A percentile compares a stretch with the other conserved stretches of the same genome.
These are phyloP conservation scores for Stenurella melanura DNA, from an alignment of 2,888 invertebrate genomes.

Conservation along the genomic window DNA sequence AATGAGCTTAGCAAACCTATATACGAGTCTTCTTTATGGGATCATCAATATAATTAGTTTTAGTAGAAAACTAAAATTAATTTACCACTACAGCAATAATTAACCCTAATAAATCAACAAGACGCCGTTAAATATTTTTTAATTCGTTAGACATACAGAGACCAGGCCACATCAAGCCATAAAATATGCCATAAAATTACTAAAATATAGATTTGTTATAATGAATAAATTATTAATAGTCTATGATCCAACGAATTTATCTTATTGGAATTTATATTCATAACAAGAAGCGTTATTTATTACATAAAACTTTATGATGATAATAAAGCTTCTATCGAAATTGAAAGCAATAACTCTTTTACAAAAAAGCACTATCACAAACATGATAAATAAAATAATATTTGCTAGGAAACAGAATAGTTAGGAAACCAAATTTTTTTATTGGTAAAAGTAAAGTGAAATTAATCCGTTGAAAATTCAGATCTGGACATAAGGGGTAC, in stretches of 20 bases:
- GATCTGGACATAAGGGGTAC: no score
- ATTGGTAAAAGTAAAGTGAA: no score
- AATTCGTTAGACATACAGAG: slow-evolving; percentile 1
- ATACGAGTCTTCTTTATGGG: background rate
- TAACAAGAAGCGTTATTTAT: slow-evolving; percentile 36
- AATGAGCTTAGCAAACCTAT: no score
- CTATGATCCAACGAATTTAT: slow-evolving; percentile 32
- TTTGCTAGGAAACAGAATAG: background rate
- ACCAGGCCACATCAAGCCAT: slow-evolving; percentile 18
- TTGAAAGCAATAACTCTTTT: slow-evolving; percentile 34
- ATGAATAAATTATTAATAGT: slow-evolving; percentile 37
- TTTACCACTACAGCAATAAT: slow-evolving; percentile 15
- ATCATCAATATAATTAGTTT: slow-evolving; percentile 3
- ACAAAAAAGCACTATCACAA: background rate
- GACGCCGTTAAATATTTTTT: slow-evolving; percentile 18
- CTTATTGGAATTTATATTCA: slow-evolving; percentile 35
- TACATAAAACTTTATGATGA: slow-evolving; percentile 35
- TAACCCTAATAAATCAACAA: slow-evolving; percentile 16
- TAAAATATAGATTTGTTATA: slow-evolving; percentile 31
- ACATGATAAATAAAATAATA: background rate
- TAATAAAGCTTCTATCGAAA: slow-evolving; percentile 37
- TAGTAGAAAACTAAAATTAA: slow-evolving; percentile 8
- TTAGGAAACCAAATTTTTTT: background rate
- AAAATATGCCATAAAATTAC: slow-evolving; percentile 28
- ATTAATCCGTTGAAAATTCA: no score